Evolutionary conservation across 2,888 invertebrate species (phyloP), one percentile per base, ranked within the genome.

Genomic region (Leistus spinibarbis): DNA sequence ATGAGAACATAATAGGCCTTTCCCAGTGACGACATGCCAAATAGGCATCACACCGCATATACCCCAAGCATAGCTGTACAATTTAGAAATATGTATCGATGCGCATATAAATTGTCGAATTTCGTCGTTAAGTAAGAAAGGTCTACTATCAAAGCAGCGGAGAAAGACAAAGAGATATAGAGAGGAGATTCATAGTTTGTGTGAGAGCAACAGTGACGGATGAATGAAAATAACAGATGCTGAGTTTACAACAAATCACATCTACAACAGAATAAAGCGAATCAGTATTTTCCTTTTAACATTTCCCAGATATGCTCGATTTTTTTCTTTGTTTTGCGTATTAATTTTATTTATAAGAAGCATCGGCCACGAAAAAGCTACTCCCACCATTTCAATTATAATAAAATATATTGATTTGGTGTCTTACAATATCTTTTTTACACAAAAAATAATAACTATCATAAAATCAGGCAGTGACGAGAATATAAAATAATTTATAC

Each of bases 391-490:
- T 57, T 67, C 54, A 54, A 67, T 67, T 73, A 73, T 73, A 73
- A 23, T 73, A 73, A 73, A 73, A 73, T 66, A 73, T 67, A 73
- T 73, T 66, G 60, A 67, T 73, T 73, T 67, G 67, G 67, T 65
- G 67, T 53, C 73, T 66, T 73, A 73, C 57, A 73, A 67, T 65
- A 23, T 62, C 56, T 60, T 62, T 71, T 60, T 71, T 71, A 71
- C 62, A 71, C 60, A 68, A 70, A 73, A 60, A 57, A 54, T 24
- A 65, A 67, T 17, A 67, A 24, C 60, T 73, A 73, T 60, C 24
- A 56, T 67, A 67, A 60, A 73, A 73, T 67, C 67, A 73, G 73
- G 73, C 73, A 73, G 73, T 73, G 73, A 73, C 67, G 62, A 71
- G 54, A 71, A 71, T 73, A 67, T 67, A 73, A 71, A 63, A 71